These are phyloP conservation scores for Enteromius paludinosus DNA, from an alignment of 2,797 vertebrate genomes.

Conservation along the genomic window DNA sequence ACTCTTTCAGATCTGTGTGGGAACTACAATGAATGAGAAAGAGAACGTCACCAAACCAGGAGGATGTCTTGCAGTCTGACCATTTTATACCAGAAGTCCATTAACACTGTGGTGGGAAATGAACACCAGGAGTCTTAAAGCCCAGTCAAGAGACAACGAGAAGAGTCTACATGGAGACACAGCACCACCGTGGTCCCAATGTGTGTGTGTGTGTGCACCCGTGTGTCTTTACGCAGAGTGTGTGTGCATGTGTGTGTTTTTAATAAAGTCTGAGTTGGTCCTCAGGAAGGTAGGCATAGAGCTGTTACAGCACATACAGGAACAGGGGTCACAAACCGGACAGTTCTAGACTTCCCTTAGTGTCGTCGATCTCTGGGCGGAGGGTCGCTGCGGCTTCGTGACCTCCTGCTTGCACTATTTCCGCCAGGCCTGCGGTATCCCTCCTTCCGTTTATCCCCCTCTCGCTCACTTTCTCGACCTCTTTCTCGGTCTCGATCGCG, in stretches of 20 bases:
- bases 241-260: conserved; percentile 60
- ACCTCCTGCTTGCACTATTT: conserved; percentile 75
- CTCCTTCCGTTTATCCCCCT: conserved; percentile 79
- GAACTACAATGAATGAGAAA: conserved; percentile 25
- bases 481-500: conserved; percentile 75
- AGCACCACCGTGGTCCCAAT: conserved; percentile 73
- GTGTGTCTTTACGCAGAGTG: conserved; percentile 36
- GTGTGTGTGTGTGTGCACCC: conserved; percentile 48
- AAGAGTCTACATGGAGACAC: conserved; percentile 69
- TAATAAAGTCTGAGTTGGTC: conserved; percentile 76
- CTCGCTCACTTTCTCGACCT: conserved; percentile 75
- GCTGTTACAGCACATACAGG: conserved; percentile 74
- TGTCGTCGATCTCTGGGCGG: conserved; percentile 83
- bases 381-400: conserved; percentile 88
- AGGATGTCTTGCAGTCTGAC: conserved; percentile 21
- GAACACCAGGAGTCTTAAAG: conserved; percentile 41
- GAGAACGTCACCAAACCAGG: conserved; percentile 22
- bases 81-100: conserved; percentile 35
- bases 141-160: conserved; percentile 54
- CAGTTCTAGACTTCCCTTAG: conserved; percentile 67
- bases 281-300: conserved; percentile 70
- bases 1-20: neutral
- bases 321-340: conserved; percentile 65
- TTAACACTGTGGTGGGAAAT: conserved; percentile 51
- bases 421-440: conserved; percentile 77